These are phyloP conservation scores for Argynnis bischoffii DNA, from an alignment of 2,888 invertebrate species.

Conservation along the genomic window DNA sequence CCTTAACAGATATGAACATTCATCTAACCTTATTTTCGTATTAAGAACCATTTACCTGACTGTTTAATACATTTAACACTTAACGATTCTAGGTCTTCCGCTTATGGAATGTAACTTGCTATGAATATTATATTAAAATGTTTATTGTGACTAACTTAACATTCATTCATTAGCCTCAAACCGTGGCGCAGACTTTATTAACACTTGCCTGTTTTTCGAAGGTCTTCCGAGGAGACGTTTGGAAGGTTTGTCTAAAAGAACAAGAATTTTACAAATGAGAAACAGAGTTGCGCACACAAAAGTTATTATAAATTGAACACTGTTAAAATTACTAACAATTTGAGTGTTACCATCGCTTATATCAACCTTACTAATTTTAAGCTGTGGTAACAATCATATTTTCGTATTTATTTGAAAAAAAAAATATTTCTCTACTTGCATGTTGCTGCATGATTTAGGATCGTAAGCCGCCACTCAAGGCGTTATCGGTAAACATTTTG, in stretches of 20 bases:
- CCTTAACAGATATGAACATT: constrained; percentile 3
- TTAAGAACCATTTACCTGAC: constrained; percentile 20
- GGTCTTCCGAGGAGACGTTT: constrained; percentile 85
- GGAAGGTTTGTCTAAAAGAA: constrained; percentile 84
- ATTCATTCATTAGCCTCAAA: constrained; percentile 63
- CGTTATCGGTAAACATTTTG: constrained; percentile 76
- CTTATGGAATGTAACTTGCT: constrained; percentile 37
- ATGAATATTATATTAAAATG: constrained; percentile 27
- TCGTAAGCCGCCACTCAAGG: constrained; percentile 77
- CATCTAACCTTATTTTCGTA: constrained; percentile 20
- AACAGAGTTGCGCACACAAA: constrained; percentile 71
- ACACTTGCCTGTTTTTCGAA: constrained; percentile 78
- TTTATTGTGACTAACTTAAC: constrained; percentile 48
- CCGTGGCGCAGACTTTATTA: constrained; percentile 72
- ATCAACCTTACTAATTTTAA: constrained; percentile 36
- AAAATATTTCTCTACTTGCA: constrained; percentile 76
- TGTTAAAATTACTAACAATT: constrained; percentile 48
- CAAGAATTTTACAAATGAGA: constrained; percentile 70
- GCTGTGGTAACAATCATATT: constrained; percentile 65
- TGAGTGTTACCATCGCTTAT: constrained; percentile 66
- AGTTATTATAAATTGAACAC: constrained; percentile 56
- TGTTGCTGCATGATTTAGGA: constrained; percentile 81
- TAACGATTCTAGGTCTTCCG: constrained; percentile 45
- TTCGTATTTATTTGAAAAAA: constrained; percentile 54
- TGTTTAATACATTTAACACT: constrained; percentile 34